These are phyloP conservation scores for Chaenogobius annularis DNA, from an alignment of 2,113 vertebrate species.

Conservation along the genomic window DNA sequence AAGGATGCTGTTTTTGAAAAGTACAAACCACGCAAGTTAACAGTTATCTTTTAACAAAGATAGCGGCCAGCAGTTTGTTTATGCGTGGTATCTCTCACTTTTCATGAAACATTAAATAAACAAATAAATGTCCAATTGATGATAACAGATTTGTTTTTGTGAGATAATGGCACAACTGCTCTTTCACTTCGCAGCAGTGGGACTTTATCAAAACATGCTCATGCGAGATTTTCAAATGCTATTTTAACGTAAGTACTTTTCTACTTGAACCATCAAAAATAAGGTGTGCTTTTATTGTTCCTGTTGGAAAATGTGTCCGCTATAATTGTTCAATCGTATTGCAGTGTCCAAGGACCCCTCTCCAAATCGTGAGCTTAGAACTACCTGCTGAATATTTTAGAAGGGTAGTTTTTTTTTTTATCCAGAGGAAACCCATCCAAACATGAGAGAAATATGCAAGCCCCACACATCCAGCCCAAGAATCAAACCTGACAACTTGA, in stretches of 20 bases:
- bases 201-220: background rate
- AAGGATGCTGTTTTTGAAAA: background rate
- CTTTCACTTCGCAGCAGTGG: slow-evolving; percentile 2
- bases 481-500: no score
- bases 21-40: slow-evolving; percentile 6
- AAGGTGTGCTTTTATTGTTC: background rate
- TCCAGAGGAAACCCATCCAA: no score
- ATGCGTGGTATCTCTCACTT: slow-evolving; percentile 6
- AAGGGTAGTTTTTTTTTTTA: no score
- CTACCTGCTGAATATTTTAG: no score
- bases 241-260: background rate
- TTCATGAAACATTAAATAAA: background rate
- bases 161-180: slow-evolving; percentile 5
- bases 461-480: no score
- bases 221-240: background rate
- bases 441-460: no score
- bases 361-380: background rate
- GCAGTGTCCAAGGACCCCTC: background rate
- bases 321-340: background rate
- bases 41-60: background rate
- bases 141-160: background rate
- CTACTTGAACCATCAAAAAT: background rate
- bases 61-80: slow-evolving; percentile 6
- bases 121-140: slow-evolving; percentile 3
- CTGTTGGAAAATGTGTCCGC: background rate